Base-by-base conservation (phyloP, 2,888 invertebrate genomes). In the Chrysolina americana region DNA sequence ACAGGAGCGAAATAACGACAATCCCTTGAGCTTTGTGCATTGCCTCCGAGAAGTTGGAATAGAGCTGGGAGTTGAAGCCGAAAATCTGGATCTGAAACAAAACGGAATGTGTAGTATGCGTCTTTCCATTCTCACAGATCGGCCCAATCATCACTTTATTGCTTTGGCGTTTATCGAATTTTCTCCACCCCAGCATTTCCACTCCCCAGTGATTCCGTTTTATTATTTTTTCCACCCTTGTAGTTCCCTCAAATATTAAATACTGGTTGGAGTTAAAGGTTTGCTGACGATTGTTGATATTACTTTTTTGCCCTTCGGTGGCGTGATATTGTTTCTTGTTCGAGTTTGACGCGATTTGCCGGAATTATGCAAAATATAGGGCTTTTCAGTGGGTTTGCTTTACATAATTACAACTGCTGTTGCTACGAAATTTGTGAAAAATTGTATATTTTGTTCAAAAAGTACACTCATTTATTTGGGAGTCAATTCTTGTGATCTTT, bases 51-150 rank as follows among this genome's bases (percentile, higher is more conserved):
- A 97, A 97, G 91, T 98, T 98, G 85, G 94, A 94, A 91, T 98
- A 98, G 82, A 99, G 92, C 89, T 98, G 98, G 76, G 97, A 96
- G 90, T 99, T 99, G 92, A 97, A 99, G 84, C 98, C 98, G 89
- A 98, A 96, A 90, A 98, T 95, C 92, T 99, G 98, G 87, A 98
- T 94, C 98, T 98, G 93, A 81, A 93, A 92, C 82, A 82, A 76
- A 72, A 71, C 71, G 74, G 71, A 75, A 74, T 78, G 78, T 75
- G 65, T 65, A 78, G 70, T 72, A 75, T 75, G 73, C 72, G 71
- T 59, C 76, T 63, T 75, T 68, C 71, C 74, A 81, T 83, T 83
- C 81, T 81, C 83, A 81, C 82, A 83, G 84, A 82, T 84, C 83
- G 82, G 80, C 83, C 85, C 87, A 87, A 87, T 87, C 86, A 87